These are phyloP conservation scores for Thamnophis sirtalis DNA, from an alignment of 2,113 vertebrate genomes.

Conservation along the genomic window DNA sequence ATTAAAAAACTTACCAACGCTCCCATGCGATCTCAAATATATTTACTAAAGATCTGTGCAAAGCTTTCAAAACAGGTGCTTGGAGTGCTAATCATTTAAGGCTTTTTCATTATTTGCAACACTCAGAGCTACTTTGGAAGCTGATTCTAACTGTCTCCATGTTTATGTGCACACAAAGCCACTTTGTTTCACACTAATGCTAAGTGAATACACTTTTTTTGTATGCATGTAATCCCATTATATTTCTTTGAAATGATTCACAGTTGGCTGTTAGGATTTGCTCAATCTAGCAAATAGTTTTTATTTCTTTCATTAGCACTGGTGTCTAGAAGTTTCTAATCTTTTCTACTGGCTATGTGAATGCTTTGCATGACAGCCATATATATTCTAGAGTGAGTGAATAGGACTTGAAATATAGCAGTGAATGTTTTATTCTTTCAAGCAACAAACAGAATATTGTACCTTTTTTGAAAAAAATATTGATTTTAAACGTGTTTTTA, in stretches of 20 bases:
- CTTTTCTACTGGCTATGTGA: not conserved
- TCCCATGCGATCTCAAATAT: not conserved
- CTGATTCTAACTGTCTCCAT: not conserved
- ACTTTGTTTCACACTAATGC: not conserved
- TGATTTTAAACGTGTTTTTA: not conserved
- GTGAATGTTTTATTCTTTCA: not conserved
- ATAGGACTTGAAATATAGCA: not conserved
- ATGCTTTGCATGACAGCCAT: not conserved
- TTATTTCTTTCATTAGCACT: conserved; percentile 18
- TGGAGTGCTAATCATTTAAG: not conserved
- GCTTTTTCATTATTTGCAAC: not conserved
- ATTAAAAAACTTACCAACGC: not conserved
- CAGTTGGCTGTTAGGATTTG: not conserved
- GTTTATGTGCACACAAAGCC: not conserved
- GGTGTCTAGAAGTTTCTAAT: not conserved
- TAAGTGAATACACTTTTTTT: not conserved
- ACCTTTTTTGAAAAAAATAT: not conserved
- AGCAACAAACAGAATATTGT: not conserved
- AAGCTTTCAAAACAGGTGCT: not conserved
- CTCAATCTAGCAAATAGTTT: not conserved
- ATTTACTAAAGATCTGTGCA: not conserved
- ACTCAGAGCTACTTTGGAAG: not conserved
- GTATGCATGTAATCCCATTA: not conserved
- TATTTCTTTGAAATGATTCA: not conserved
- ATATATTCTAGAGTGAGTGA: not conserved